These are phyloP conservation scores for Chlorops oryzae DNA, from an alignment of 1,140 invertebrate genomes.

Conservation along the genomic window DNA sequence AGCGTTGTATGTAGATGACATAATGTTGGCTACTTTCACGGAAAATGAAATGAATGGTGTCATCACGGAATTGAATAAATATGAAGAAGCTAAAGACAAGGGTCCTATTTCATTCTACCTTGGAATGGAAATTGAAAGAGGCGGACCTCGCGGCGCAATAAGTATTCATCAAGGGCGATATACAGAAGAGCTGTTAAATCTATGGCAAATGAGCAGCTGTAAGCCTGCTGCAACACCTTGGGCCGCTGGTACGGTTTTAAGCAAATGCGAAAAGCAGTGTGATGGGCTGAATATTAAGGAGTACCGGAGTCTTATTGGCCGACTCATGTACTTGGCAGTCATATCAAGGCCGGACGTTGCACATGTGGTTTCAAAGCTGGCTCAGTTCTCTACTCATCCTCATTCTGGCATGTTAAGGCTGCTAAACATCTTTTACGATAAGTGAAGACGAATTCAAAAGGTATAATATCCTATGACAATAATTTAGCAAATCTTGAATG, in stretches of 20 bases:
- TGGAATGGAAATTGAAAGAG: no score
- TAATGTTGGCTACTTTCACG: constrained; percentile 13
- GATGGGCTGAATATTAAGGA: not conserved
- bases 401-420: constrained; percentile 1
- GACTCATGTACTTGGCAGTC: constrained; percentile 37
- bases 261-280: no score
- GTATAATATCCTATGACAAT: no score
- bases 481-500: no score
- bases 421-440: constrained; percentile 11
- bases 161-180: no score
- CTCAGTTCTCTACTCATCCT: constrained; percentile 6
- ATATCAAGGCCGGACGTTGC: constrained; percentile 45
- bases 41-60: constrained; percentile 3
- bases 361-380: constrained; percentile 24
- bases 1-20: constrained; percentile 15
- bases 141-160: no score
- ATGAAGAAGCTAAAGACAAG: no score
- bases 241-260: no score
- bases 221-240: no score
- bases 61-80: not conserved
- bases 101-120: no score
- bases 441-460: not conserved
- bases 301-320: constrained; percentile 31
- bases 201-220: no score
- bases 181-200: no score